Conservation (phyloP, 1,140 invertebrate genomes). For the Trichonephila clavipes region DNA sequence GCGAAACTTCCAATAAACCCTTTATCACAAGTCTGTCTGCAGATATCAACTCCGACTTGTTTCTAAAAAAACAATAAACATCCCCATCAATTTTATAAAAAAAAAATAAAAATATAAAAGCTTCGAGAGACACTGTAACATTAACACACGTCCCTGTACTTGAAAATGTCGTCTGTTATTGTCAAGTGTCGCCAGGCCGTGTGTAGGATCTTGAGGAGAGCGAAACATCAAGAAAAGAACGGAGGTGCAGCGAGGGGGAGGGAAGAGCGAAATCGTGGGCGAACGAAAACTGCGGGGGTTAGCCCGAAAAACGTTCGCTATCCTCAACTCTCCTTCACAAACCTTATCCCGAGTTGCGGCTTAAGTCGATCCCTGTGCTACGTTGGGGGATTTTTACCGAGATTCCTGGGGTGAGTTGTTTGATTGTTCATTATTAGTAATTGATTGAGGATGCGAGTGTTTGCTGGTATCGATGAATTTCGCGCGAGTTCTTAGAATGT, state of each 20-base stretch:
- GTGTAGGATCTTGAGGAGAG: too few relatives aligned
- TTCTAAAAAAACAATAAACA: not conserved
- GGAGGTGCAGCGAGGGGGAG: not conserved
- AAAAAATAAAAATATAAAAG: not conserved
- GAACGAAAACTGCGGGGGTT: conserved; percentile 67
- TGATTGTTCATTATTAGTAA: not conserved
- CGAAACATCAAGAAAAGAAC: not conserved
- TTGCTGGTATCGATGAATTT: not conserved
- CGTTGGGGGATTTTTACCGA: not conserved
- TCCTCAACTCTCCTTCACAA: conserved; percentile 35
- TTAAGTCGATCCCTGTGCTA: not conserved
- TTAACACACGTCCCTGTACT: not conserved
- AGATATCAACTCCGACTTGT: not conserved
- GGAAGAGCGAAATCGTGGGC: conserved; percentile 50
- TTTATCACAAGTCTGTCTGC: too few relatives aligned
- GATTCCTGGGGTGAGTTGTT: not conserved
- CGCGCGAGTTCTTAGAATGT: not conserved
- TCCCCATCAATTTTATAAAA: not conserved
- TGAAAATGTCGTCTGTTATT: not conserved
- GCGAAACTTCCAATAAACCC: too few relatives aligned
- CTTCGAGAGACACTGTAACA: not conserved
- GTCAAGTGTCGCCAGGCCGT: not conserved
- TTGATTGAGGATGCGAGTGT: not conserved
- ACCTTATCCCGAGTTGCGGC: not conserved
- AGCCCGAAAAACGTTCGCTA: conserved; percentile 5